Evolutionary conservation across 2,888 invertebrate species (phyloP).

Genomic region (Leucoptera coffeella): DNA sequence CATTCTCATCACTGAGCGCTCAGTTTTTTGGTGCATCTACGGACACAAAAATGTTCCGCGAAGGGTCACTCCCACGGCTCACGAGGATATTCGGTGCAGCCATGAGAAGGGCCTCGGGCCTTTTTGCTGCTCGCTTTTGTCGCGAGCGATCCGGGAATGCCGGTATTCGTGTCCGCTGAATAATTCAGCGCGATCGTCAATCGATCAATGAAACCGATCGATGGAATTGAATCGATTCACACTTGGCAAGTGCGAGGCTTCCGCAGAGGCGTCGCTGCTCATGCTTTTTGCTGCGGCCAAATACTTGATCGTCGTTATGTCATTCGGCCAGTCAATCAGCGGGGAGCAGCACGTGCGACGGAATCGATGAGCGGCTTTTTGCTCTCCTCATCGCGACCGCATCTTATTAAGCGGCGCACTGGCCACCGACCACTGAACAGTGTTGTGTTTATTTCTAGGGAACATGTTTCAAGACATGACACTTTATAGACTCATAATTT

Average conservation of each 20-base stretch:
- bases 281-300: conserved; percentile 35
- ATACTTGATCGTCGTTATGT: conserved; percentile 40
- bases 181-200: conserved; percentile 45
- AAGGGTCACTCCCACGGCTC: conserved; percentile 29
- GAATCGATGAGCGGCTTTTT: conserved; percentile 5
- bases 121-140: conserved; percentile 23
- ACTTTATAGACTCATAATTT: no score
- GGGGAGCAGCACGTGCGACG: conserved; percentile 21
- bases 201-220: conserved; percentile 43
- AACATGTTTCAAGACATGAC: no score
- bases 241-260: conserved; percentile 39
- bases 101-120: conserved; percentile 9
- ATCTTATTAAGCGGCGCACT: no score
- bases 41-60: conserved; percentile 20
- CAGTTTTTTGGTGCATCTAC: conserved; percentile 27
- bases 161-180: conserved; percentile 45
- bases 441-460: no score
- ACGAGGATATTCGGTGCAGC: conserved; percentile 21
- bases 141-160: conserved; percentile 34
- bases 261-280: conserved; percentile 23
- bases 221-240: conserved; percentile 50
- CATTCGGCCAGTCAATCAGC: conserved; percentile 32
- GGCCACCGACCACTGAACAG: no score
- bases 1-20: conserved; percentile 50
- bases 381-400: background rate